Evolutionary conservation across 2,113 vertebrate genomes (phyloP).

Genomic region (Corythornis cristatus): DNA sequence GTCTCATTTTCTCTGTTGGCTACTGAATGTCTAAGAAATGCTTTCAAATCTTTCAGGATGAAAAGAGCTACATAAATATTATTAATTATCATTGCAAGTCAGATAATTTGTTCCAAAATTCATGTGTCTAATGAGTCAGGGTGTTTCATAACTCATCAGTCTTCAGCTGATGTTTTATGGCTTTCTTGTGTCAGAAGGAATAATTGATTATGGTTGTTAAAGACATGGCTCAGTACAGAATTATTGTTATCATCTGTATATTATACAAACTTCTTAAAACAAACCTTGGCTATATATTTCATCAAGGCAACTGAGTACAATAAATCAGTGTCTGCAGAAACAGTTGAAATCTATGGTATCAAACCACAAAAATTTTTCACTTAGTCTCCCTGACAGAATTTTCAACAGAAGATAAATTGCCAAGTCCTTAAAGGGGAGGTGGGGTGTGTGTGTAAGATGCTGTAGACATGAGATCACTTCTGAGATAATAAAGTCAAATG

Average conservation of each 20-base stretch:
- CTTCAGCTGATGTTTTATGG: slow-evolving; percentile 15
- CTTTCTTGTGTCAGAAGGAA: slow-evolving; percentile 3
- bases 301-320: not conserved
- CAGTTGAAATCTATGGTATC: not conserved
- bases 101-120: slow-evolving; percentile 26
- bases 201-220: not conserved
- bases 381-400: not conserved
- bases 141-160: slow-evolving; percentile 28
- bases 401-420: not conserved
- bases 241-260: not conserved
- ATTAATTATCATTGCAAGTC: slow-evolving; percentile 11
- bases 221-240: not conserved
- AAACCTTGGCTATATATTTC: slow-evolving; percentile 10
- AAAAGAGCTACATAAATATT: slow-evolving; percentile 6
- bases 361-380: not conserved
- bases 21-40: not conserved
- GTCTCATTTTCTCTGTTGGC: not conserved
- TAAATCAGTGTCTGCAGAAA: not conserved
- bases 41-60: not conserved
- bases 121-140: slow-evolving; percentile 6
- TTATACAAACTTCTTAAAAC: not conserved
- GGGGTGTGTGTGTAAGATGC: not conserved
- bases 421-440: not conserved
- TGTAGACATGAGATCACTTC: not conserved
- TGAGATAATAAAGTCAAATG: not conserved